Conservation (phyloP, 2,888 invertebrate species). For the Allacma fusca region DNA sequence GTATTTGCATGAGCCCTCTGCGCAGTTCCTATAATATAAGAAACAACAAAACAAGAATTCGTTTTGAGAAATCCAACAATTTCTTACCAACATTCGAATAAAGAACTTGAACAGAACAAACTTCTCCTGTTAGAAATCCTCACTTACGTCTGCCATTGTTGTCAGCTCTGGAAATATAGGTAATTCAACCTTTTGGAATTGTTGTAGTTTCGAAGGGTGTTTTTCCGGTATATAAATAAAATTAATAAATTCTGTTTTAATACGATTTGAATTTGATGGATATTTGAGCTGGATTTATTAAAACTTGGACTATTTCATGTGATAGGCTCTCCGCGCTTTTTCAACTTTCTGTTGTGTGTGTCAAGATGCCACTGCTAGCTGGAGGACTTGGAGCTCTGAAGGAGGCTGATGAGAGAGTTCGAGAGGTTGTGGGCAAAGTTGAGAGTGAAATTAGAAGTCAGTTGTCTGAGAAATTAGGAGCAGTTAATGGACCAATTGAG, state of each 20-base stretch:
- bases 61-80: not conserved
- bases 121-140: too few relatives aligned
- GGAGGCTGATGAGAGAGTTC: slow-evolving; percentile 52
- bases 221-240: too few relatives aligned
- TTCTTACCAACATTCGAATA: not conserved
- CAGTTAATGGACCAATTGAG: slow-evolving; percentile 48
- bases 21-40: slow-evolving; percentile 46
- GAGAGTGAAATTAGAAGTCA: slow-evolving; percentile 61
- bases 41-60: slow-evolving; percentile 22
- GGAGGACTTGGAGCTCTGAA: slow-evolving; percentile 56
- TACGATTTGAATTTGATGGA: too few relatives aligned
- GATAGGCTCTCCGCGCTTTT: not conserved
- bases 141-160: slow-evolving; percentile 39
- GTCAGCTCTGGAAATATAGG: too few relatives aligned
- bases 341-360: not conserved
- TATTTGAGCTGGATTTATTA: too few relatives aligned
- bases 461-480: slow-evolving; percentile 50
- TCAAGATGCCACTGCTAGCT: not conserved
- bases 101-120: not conserved
- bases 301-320: slow-evolving; percentile 1
- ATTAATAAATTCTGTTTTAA: too few relatives aligned
- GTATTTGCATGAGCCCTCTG: slow-evolving; percentile 49
- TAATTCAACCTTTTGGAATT: too few relatives aligned
- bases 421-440: slow-evolving; percentile 57
- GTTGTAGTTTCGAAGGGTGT: too few relatives aligned